Conservation (phyloP, 1,140 invertebrate species). For the Trypoxylus dichotomus region DNA sequence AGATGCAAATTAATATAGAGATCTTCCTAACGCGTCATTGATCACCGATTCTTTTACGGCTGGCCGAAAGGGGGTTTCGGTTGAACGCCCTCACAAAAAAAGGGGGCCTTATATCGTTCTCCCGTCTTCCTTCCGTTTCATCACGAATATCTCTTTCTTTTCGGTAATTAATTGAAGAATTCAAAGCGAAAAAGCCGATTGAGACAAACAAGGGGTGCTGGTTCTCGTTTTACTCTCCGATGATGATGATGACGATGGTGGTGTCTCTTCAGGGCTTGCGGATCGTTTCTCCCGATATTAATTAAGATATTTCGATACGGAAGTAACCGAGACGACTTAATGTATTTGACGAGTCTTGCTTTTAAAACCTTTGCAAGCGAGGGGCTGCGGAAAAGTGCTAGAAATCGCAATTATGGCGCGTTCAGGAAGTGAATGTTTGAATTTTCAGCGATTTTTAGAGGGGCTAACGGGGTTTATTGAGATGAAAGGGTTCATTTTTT, state of each 20-base stretch:
- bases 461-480: background rate
- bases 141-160: background rate
- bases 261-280: background rate
- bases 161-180: slow-evolving; percentile 10
- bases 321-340: background rate
- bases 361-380: background rate
- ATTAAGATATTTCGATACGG: slow-evolving; percentile 3
- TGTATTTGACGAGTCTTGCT: background rate
- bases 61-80: background rate
- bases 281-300: background rate
- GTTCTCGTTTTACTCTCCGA: background rate
- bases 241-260: no score
- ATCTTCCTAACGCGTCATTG: background rate
- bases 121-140: background rate
- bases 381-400: background rate
- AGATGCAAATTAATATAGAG: no score
- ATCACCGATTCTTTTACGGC: background rate
- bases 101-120: background rate
- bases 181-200: background rate
- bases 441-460: background rate
- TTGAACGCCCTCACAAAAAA: background rate
- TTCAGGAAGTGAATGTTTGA: background rate
- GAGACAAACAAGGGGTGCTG: background rate
- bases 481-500: no score
- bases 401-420: background rate